A percentile compares a stretch with the other conserved stretches of the same genome.
Conservation (phyloP, 2,797 vertebrate genomes). For the Xenops minutus region DNA sequence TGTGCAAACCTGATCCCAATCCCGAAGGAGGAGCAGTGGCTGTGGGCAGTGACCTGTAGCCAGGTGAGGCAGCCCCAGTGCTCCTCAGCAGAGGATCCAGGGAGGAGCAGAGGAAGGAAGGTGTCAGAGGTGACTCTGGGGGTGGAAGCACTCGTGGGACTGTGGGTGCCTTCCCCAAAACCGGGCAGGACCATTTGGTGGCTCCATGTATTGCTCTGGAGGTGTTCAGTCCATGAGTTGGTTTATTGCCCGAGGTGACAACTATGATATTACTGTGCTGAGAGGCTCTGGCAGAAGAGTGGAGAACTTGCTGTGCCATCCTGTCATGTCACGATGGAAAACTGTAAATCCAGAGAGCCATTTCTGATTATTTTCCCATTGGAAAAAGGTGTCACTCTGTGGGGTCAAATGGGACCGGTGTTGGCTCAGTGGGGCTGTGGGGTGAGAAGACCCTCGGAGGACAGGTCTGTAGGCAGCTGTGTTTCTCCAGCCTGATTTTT, state of each 20-base stretch:
- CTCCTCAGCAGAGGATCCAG: rapidly evolving
- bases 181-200: neutral
- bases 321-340: neutral
- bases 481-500: neutral
- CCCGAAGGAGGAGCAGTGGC: neutral
- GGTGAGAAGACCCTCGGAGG: neutral
- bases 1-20: neutral
- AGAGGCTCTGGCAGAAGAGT: neutral
- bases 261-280: rapidly evolving
- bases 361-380: neutral
- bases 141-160: rapidly evolving
- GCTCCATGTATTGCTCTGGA: rapidly evolving
- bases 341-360: rapidly evolving
- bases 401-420: rapidly evolving
- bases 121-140: rapidly evolving
- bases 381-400: neutral
- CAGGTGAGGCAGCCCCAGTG: neutral
- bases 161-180: neutral
- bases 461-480: neutral
- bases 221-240: rapidly evolving
- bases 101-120: neutral
- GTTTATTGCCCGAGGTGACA: neutral
- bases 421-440: neutral
- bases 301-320: rapidly evolving
- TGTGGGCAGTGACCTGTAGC: rapidly evolving